A percentile compares a stretch with the other conserved stretches of the same genome.
phyloP scores from a whole-genome alignment of 2,797 vertebrate genomes.

The Phalloptychus januarius region DNA sequence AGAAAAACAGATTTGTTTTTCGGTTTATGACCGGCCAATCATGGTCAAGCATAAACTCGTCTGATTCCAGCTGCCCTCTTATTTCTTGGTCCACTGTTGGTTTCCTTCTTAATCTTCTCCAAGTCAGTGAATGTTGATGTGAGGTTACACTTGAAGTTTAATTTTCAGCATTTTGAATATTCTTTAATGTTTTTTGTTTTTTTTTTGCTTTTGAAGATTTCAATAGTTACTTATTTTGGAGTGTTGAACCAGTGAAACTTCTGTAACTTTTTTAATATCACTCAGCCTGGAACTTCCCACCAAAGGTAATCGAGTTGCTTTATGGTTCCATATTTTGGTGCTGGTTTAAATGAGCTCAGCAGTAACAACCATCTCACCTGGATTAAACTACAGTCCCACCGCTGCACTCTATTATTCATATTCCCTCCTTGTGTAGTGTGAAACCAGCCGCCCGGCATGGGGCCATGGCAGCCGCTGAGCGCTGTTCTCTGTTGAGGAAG shows the following conservation, averaged over 20 bases:
- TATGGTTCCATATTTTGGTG: background rate
- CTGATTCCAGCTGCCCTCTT: background rate
- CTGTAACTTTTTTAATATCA: background rate
- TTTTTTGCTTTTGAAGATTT: background rate
- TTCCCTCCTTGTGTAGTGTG: constrained; percentile 54
- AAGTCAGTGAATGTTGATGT: background rate
- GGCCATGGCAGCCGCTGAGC: constrained; percentile 31
- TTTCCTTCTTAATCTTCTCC: background rate
- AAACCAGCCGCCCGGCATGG: constrained; percentile 45
- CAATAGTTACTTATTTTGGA: background rate
- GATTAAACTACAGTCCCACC: constrained; percentile 30
- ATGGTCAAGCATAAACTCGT: background rate
- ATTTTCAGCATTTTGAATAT: background rate
- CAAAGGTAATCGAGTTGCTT: background rate
- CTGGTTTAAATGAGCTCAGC: constrained; percentile 9
- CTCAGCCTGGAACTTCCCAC: background rate
- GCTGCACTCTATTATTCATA: constrained; percentile 62
- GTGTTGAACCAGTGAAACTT: background rate
- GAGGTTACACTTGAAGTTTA: background rate
- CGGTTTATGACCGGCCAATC: background rate
- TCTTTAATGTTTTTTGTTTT: background rate
- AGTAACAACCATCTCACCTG: constrained; percentile 26
- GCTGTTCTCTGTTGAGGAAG: constrained; percentile 50
- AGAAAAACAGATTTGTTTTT: background rate
- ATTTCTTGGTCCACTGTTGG: background rate